Evolutionary conservation across 2,888 invertebrate species (phyloP), one percentile per base, ranked within the genome.

Genomic region (Lutraria lutraria): DNA sequence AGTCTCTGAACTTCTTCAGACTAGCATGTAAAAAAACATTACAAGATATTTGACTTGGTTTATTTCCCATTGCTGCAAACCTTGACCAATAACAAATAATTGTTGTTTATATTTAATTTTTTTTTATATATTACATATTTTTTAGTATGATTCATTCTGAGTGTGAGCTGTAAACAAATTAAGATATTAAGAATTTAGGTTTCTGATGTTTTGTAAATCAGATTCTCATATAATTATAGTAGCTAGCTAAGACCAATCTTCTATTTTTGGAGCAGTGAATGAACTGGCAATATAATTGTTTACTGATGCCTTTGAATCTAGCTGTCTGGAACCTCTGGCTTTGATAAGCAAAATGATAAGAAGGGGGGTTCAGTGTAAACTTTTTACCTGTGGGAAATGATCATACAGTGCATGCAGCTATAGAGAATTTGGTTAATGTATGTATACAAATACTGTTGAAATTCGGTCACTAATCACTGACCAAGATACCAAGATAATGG

Each of bases 371-470:
- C n/a, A 43, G 4, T 43, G 43, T 43, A 68, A 68, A 68, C 63
- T 68, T 25, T 68, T 68, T 68, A 68, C 63, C 25, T 68, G 21
- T 25, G 43, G 43, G 8, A 43, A 25, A 25, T 68, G 63, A 10
- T 68, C 25, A n/a, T 68, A 68, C n/a, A 13, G n/a, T 68, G 12
- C 10, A 63, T 63, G 21, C 13, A n/a, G 13, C 63, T 25, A 25
- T 68, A n/a, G 25, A 68, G 63, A 68, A 68, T 12, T 68, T 68
- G 63, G 63, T 68, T 68, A 68, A 68, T 68, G 63, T 31, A 76
- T 25, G 72, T 72, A 31, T 34, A 19, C 25, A 76, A 16, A 2
- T 76, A 76, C 34, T 31, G 19, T 34, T 31, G 19, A 25, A 76
- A 76, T 76, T 16, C 76, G 76, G 76, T 76, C 76, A 76, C 31